Conservation (phyloP, 2,888 invertebrate species). For the Listrodromus nycthemerus region DNA sequence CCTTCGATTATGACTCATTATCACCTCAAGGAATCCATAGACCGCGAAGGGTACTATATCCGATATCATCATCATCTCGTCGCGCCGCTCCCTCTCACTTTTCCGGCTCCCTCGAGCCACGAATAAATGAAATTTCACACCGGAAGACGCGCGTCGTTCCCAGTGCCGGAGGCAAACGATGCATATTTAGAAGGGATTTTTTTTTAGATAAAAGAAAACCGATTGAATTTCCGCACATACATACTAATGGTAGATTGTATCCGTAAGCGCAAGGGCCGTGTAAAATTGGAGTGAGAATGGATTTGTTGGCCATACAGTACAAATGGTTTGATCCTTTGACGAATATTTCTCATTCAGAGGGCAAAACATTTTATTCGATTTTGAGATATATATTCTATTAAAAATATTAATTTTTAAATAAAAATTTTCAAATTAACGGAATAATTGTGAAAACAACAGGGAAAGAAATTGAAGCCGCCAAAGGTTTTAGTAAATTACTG, state of each 20-base stretch:
- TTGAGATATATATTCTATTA: too few species aligned
- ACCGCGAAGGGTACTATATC: background rate
- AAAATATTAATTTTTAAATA: too few species aligned
- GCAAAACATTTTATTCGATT: background rate
- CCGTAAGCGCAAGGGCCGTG: conserved; percentile 3
- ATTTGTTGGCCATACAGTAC: conserved; percentile 9
- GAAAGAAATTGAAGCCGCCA: too few species aligned
- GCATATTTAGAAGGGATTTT: background rate
- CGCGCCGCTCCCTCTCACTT: background rate
- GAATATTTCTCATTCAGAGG: background rate
- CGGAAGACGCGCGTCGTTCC: background rate
- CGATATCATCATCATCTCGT: conserved; percentile 22
- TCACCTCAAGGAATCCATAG: background rate
- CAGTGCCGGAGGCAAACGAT: background rate
- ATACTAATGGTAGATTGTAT: conserved; percentile 5
- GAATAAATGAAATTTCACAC: conserved; percentile 23
- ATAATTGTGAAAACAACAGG: too few species aligned
- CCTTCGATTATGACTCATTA: conserved; percentile 22
- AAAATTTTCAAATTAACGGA: too few species aligned
- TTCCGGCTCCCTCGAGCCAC: background rate
- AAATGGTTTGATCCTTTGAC: background rate
- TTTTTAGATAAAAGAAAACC: background rate
- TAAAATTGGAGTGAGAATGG: conserved; percentile 4
- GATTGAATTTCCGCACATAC: background rate
- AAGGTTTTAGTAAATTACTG: too few species aligned